Base-by-base conservation (phyloP, 2,888 invertebrate species). In the Folsomia manolachei region DNA sequence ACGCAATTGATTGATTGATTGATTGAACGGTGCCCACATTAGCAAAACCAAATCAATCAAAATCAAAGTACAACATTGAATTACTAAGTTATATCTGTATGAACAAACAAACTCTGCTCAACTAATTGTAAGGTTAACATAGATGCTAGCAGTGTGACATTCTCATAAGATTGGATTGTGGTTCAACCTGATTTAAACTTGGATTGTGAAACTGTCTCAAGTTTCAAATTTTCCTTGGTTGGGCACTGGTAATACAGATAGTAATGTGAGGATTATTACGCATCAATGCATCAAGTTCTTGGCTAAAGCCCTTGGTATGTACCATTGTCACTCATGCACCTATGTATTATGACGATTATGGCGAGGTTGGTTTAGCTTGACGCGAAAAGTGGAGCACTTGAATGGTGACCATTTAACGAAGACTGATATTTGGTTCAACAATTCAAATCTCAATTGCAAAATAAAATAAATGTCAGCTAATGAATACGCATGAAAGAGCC, bases 141-240 rank as follows among this genome's bases (percentile, higher is more conserved):
- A n/a, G n/a, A n/a, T n/a, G n/a, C n/a, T n/a, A n/a, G n/a, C n/a
- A n/a, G n/a, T n/a, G n/a, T n/a, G n/a, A n/a, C n/a, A n/a, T n/a
- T n/a, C n/a, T n/a, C n/a, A n/a, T n/a, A n/a, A n/a, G n/a, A n/a
- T n/a, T n/a, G n/a, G n/a, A n/a, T n/a, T n/a, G n/a, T n/a, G n/a
- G n/a, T n/a, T 39, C 39, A 39, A 9, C 39, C 21, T 56, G 21
- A n/a, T 56, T 56, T 56, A 56, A 56, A 56, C 56, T 56, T 56
- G 56, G 56, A n/a, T 56, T 56, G 56, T n/a, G 56, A 56, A 56
- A 56, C 19, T 56, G 56, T 56, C 56, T 56, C 56, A 56, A 56
- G 56, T 56, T 56, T n/a, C 56, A 56, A n/a, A n/a, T n/a, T n/a
- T n/a, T n/a, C n/a, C n/a, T 56, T 21, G 39, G 39, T 39, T n/a